Evolutionary conservation across 2,113 vertebrate species (phyloP), one percentile per base, ranked within the genome.

Genomic region (Passer domesticus): DNA sequence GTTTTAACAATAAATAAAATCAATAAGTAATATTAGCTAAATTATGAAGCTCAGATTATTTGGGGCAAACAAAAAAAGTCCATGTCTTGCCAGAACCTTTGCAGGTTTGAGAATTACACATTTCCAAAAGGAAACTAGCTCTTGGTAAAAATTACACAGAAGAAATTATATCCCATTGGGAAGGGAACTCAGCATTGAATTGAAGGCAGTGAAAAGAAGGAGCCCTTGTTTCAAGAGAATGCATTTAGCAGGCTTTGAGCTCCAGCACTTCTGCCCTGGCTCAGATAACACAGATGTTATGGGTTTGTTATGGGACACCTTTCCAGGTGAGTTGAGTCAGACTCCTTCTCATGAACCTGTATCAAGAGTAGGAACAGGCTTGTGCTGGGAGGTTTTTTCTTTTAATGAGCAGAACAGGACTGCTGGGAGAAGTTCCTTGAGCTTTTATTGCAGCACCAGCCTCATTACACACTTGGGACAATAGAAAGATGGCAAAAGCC

Each of bases 241-340:
- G n/a, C 16, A 20, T 79, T 70, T n/a, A 58, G 25, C 22, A 67
- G 20, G 24, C 16, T 84, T 80, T 66, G 24, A 73, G 12, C 39
- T 79, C 53, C 39, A 72, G 2, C 0, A 1, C 39, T 44, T n/a
- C n/a, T 39, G 21, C 35, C 46, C 25, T 59, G 37, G 28, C 30
- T 84, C 55, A 37, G 7, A 8, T 5, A 50, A 27, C n/a, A 14
- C 33, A 0, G 0, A 10, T 35, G 8, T 25, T 59, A 24, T 0
- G 2, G 25, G 35, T 47, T 19, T 46, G 11, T 33, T 39, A 50
- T 14, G 9, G 33, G 13, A n/a, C 1, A 0, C 9, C 11, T 79
- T 55, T 39, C 41, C 47, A 37, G 33, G 25, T 13, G 19, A 83
- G 9, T 3, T 2, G 0, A 5, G 7, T 27, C 18, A 73, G 46